Evolutionary conservation across 1,140 invertebrate species (phyloP), one percentile per base, ranked within the genome.

Genomic region (Pogonomyrmex californicus): DNA sequence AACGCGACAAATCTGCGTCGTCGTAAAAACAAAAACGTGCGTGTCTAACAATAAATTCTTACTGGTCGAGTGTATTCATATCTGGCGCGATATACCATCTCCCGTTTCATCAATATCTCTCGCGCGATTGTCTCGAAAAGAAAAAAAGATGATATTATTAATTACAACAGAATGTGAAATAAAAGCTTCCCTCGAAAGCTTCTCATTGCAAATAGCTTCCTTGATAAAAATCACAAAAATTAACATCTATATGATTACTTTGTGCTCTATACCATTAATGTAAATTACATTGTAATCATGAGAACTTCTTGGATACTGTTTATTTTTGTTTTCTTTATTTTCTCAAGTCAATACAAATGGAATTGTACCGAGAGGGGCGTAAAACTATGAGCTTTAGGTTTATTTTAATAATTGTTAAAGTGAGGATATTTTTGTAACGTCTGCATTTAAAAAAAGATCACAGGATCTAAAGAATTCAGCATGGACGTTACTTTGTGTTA

Each of bases 41-140:
- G 47, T 66, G 76, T 71, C 33, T 33, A 71, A 66, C 62, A 66
- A 68, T 79, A 68, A 70, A 68, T 30, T 68, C 56, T 12, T 38
- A 30, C 36, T 36, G 10, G 1, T 23, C 4, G n/a, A 79, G 49
- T 68, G 62, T 79, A 79, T 79, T 79, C 38, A 12, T 41, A 68
- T 79, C 33, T 41, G 33, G 5, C 14, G 36, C 30, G 36, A 68
- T 79, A 68, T 79, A 79, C 33, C 36, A 14, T 79, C 77, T 68
- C 44, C 23, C 41, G 36, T 68, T 79, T 79, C 36, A 54, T 9
- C 14, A 23, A 79, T 79, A 68, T 41, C 63, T 66, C 38, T 66
- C 77, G 33, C 60, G 23, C 12, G 36, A n/a, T 23, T 56, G n/a
- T 49, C 56, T 41, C 56, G 6, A 9, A 41, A 60, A 44, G 41